Percentiles rank a stretch among this genome's conserved stretches.
phyloP scores from a whole-genome alignment of 2,888 invertebrate genomes.

The Chorisops tibialis region DNA sequence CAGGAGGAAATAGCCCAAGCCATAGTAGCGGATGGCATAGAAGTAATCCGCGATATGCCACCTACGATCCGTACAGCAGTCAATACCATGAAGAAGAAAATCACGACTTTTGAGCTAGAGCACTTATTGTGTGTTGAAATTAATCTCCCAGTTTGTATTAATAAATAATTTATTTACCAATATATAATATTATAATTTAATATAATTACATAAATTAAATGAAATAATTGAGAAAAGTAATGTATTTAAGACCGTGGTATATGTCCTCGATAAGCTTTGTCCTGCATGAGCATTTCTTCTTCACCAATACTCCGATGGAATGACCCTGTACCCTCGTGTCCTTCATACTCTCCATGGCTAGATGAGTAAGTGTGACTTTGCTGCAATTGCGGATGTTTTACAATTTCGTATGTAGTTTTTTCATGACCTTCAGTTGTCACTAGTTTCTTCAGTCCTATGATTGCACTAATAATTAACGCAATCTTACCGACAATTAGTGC shows the following conservation, averaged over 20 bases:
- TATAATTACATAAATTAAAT: no score
- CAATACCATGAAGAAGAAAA: no score
- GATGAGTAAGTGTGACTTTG: conserved; percentile 67
- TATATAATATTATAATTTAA: no score
- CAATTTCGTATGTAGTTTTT: conserved; percentile 80
- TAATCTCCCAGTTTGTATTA: no score
- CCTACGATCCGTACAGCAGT: no score
- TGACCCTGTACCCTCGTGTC: conserved; percentile 58
- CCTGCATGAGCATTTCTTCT: conserved; percentile 60
- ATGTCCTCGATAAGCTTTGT: conserved; percentile 62
- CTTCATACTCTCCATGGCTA: conserved; percentile 62
- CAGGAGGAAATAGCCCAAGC: conserved; percentile 38
- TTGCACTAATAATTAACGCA: conserved; percentile 72
- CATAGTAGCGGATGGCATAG: conserved; percentile 51
- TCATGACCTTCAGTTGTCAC: conserved; percentile 68
- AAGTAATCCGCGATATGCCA: conserved; percentile 28
- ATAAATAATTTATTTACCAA: no score
- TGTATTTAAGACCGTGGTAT: conserved; percentile 40
- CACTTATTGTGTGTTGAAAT: no score
- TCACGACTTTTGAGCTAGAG: no score
- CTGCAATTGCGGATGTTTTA: conserved; percentile 79
- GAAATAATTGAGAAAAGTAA: background rate
- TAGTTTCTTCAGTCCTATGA: conserved; percentile 77
- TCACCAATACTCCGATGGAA: conserved; percentile 60
- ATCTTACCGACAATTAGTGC: conserved; percentile 81